Conservation (phyloP, 1,140 invertebrate species). For the Harpegnathos saltator region DNA sequence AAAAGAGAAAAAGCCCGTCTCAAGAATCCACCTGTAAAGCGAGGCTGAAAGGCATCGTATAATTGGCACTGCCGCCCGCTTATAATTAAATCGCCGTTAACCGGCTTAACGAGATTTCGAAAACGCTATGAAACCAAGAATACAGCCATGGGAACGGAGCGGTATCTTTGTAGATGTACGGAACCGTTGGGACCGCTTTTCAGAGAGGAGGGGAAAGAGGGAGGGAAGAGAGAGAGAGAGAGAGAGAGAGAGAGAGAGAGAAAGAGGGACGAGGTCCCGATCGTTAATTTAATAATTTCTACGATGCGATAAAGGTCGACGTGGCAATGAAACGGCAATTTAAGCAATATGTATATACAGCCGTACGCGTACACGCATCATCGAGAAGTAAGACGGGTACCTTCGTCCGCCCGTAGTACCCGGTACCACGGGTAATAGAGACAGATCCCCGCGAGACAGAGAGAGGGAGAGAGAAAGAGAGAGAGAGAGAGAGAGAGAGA, state of each 20-base stretch:
- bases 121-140: constrained; percentile 42
- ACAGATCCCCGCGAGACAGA: constrained; percentile 67
- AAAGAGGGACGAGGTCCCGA: constrained; percentile 16
- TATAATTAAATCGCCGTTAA: constrained; percentile 49
- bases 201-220: neutral
- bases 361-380: too few relatives aligned
- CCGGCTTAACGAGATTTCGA: constrained; percentile 50
- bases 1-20: neutral
- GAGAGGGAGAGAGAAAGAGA: too few relatives aligned
- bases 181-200: constrained; percentile 10
- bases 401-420: constrained; percentile 15
- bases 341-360: constrained; percentile 72
- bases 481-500: too few relatives aligned
- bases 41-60: constrained; percentile 14
- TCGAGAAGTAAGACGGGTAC: constrained; percentile 8
- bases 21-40: constrained; percentile 56
- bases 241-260: constrained; percentile 16
- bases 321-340: constrained; percentile 76
- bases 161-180: constrained; percentile 31
- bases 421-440: constrained; percentile 71
- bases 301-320: constrained; percentile 76
- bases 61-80: constrained; percentile 31
- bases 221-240: neutral
- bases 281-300: constrained; percentile 80
- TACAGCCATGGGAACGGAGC: neutral